Conservation (phyloP, 2,113 vertebrate species). For the Silurus glanis region DNA sequence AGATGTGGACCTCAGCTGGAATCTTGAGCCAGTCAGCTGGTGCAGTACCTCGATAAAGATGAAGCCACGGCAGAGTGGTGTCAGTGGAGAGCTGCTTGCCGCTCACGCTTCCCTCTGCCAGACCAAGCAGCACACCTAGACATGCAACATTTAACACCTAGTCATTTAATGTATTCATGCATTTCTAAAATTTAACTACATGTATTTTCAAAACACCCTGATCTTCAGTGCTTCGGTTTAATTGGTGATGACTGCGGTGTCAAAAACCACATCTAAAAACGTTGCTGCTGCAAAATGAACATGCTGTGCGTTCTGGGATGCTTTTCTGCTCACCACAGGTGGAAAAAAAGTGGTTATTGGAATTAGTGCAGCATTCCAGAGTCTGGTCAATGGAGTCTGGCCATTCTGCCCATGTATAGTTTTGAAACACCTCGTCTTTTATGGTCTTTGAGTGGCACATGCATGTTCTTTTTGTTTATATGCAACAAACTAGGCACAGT, state of each 20-base stretch:
- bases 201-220: neutral
- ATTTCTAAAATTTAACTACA: neutral
- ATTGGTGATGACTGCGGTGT: neutral
- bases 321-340: neutral
- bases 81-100: slow-evolving; percentile 49
- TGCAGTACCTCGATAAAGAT: slow-evolving; percentile 28
- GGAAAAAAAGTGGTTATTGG: neutral
- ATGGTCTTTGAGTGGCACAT: too few relatives aligned
- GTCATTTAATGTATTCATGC: neutral
- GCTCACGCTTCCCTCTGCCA: slow-evolving; percentile 55
- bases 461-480: too few relatives aligned
- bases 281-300: neutral
- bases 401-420: neutral
- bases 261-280: neutral
- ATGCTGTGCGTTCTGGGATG: neutral
- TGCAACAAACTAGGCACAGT: too few relatives aligned
- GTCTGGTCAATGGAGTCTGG: neutral
- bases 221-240: too few relatives aligned
- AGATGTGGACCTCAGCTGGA: slow-evolving; percentile 62
- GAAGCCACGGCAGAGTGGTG: slow-evolving; percentile 68
- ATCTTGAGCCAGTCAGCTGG: slow-evolving; percentile 14
- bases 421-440: too few relatives aligned
- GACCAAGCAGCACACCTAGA: slow-evolving; percentile 70
- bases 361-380: neutral
- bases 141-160: neutral